A percentile compares a stretch with the other conserved stretches of the same genome.
Evolutionary conservation across 1,140 invertebrate genomes (phyloP).

Genomic region (Calycopis cecrops): DNA sequence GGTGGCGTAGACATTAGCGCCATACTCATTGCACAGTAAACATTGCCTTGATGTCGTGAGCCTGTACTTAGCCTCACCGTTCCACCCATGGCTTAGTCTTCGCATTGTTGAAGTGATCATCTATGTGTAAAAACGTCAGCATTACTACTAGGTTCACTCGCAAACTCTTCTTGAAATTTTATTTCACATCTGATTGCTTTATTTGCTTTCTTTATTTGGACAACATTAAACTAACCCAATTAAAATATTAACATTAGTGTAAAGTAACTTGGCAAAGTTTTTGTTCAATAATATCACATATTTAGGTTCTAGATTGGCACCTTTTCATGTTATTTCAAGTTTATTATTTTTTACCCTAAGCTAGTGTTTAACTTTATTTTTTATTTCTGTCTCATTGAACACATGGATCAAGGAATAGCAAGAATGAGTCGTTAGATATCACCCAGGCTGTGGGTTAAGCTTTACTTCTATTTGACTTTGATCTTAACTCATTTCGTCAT

Average conservation of each 20-base stretch:
- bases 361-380: neutral
- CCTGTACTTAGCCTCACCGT: constrained; percentile 62
- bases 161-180: constrained; percentile 62
- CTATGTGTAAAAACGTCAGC: constrained; percentile 56
- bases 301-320: constrained; percentile 61
- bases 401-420: no score
- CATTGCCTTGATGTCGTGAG: constrained; percentile 62
- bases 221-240: constrained; percentile 59
- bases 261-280: constrained; percentile 38
- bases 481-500: neutral
- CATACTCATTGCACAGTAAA: constrained; percentile 55
- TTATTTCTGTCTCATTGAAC: no score
- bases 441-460: no score
- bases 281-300: constrained; percentile 48
- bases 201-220: constrained; percentile 67
- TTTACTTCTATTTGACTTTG: no score
- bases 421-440: no score
- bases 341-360: neutral
- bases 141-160: constrained; percentile 57
- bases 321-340: constrained; percentile 39
- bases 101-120: constrained; percentile 64
- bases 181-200: constrained; percentile 59
- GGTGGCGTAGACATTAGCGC: constrained; percentile 48
- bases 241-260: constrained; percentile 58
- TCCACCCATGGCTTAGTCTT: constrained; percentile 67